phyloP scores from a whole-genome alignment of 1,140 invertebrate genomes.

The Dryas iulia region DNA sequence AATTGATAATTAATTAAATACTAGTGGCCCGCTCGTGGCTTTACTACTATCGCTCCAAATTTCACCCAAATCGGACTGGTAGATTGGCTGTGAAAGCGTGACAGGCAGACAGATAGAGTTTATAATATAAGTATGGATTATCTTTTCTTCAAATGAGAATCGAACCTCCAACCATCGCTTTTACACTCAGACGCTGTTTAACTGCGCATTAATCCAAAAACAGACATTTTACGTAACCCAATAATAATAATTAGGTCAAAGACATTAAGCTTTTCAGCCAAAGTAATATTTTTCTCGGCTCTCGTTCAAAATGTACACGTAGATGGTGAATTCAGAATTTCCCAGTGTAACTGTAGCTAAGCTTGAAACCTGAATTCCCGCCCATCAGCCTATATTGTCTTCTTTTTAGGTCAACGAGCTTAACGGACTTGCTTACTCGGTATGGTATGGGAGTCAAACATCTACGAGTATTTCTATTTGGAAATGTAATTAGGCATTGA shows the following conservation, averaged over 20 bases:
- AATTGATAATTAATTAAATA: too few species aligned
- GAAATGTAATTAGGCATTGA: neutral
- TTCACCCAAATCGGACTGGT: too few species aligned
- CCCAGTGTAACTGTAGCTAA: neutral
- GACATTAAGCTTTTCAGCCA: neutral
- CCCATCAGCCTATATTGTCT: slow-evolving; percentile 9
- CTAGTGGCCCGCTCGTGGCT: too few species aligned
- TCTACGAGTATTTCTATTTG: neutral
- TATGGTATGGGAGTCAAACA: neutral
- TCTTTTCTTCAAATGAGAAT: too few species aligned
- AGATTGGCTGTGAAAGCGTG: too few species aligned
- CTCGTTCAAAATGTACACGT: neutral
- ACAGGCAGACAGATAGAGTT: too few species aligned
- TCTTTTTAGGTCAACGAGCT: slow-evolving; percentile 4
- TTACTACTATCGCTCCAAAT: too few species aligned
- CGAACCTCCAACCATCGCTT: too few species aligned
- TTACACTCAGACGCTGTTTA: too few species aligned
- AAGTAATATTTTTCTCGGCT: neutral
- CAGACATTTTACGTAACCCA: too few species aligned
- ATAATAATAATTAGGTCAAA: neutral
- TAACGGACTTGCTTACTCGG: neutral
- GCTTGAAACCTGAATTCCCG: neutral
- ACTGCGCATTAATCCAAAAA: too few species aligned
- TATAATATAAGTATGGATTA: too few species aligned
- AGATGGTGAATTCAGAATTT: neutral